Conservation (phyloP, 2,888 invertebrate species). For the Leptinotarsa haldemani region DNA sequence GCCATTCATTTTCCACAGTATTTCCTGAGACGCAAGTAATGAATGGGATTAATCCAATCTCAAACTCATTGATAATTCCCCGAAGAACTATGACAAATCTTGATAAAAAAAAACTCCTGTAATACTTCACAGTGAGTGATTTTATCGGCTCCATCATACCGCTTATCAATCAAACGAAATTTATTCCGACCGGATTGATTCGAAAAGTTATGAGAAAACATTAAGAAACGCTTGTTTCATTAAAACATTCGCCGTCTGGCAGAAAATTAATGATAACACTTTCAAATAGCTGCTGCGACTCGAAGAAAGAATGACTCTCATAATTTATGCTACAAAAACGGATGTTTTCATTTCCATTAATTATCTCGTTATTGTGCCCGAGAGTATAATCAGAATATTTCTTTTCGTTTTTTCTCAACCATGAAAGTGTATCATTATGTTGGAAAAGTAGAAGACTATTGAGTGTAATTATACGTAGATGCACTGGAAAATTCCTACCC, state of each 20-base stretch:
- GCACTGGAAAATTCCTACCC: too few species aligned
- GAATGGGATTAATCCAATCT: not conserved
- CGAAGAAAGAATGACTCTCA: slow-evolving; percentile 34
- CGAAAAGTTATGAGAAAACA: slow-evolving; percentile 37
- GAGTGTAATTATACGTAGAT: not conserved
- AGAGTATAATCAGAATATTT: not conserved
- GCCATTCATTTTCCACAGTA: not conserved
- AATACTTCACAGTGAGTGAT: slow-evolving; percentile 16
- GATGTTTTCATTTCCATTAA: slow-evolving; percentile 13
- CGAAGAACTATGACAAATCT: not conserved
- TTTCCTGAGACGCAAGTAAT: not conserved
- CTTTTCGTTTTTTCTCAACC: not conserved
- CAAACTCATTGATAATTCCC: not conserved
- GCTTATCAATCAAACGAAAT: slow-evolving; percentile 17
- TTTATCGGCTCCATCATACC: slow-evolving; percentile 7
- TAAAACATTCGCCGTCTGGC: slow-evolving; percentile 18
- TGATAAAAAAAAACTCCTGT: slow-evolving; percentile 10
- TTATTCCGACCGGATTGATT: slow-evolving; percentile 31
- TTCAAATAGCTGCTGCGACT: slow-evolving; percentile 28
- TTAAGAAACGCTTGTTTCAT: slow-evolving; percentile 37
- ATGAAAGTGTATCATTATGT: not conserved
- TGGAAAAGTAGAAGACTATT: not conserved
- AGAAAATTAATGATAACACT: slow-evolving; percentile 37
- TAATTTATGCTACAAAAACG: slow-evolving; percentile 9
- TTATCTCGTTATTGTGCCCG: not conserved